A percentile compares a stretch with the other conserved stretches of the same genome.
phyloP scores from a whole-genome alignment of 2,888 invertebrate genomes.

The Nymphalis polychloros region DNA sequence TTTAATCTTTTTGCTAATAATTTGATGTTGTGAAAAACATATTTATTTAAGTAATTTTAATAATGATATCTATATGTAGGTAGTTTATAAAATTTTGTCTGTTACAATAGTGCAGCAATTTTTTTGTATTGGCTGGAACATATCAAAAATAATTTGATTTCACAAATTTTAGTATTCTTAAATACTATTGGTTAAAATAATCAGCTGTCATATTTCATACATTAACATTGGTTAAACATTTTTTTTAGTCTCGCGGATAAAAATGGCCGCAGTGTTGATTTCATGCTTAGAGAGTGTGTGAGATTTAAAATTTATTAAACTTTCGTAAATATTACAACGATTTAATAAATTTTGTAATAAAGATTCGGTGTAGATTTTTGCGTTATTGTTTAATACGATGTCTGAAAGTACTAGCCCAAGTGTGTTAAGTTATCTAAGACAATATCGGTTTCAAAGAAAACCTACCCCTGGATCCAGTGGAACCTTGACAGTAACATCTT shows the following conservation, averaged over 20 bases:
- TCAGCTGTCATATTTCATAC: constrained; percentile 36
- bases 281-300: constrained; percentile 58
- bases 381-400: constrained; percentile 51
- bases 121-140: constrained; percentile 1
- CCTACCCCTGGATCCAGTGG: constrained; percentile 64
- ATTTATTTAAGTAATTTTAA: neutral
- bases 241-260: constrained; percentile 72
- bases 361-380: constrained; percentile 36
- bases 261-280: constrained; percentile 78
- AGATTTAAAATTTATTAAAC: constrained; percentile 53
- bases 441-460: constrained; percentile 86
- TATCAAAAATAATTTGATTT: constrained; percentile 9
- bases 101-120: neutral
- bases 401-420: constrained; percentile 79
- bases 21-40: too few species aligned
- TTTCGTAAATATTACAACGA: constrained; percentile 45
- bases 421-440: constrained; percentile 84
- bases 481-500: constrained; percentile 60
- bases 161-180: neutral
- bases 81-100: neutral
- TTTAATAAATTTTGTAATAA: constrained; percentile 41
- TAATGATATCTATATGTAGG: neutral
- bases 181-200: constrained; percentile 33
- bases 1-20: too few species aligned
- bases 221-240: constrained; percentile 50